These are phyloP conservation scores for Leptothorax acervorum DNA, from an alignment of 2,888 invertebrate genomes.

Conservation along the genomic window DNA sequence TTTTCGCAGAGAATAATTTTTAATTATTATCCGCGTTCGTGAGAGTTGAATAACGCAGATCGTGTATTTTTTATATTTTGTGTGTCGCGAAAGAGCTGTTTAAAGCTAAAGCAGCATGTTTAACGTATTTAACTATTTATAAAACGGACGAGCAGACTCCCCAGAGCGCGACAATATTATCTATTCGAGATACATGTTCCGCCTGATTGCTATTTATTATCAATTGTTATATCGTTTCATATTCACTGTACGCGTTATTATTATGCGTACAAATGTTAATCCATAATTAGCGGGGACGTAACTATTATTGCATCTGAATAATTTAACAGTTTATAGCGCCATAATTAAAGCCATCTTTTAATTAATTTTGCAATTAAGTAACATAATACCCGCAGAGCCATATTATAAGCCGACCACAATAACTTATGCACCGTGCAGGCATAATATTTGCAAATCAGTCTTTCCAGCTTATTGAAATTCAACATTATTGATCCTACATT, in stretches of 20 bases:
- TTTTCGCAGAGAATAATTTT: conserved; percentile 13
- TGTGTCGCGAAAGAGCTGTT: neutral
- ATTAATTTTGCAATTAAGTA: conserved; percentile 52
- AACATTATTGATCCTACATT: conserved; percentile 1
- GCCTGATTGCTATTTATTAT: conserved; percentile 46
- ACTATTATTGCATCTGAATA: conserved; percentile 39
- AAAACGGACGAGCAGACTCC: neutral
- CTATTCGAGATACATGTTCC: conserved; percentile 10
- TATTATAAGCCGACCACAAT: conserved; percentile 16
- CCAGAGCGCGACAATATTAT: conserved; percentile 29
- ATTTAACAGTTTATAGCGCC: conserved; percentile 41
- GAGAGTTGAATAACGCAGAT: conserved; percentile 4
- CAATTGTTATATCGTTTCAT: conserved; percentile 27
- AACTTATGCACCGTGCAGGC: conserved; percentile 4
- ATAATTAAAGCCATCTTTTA: conserved; percentile 49
- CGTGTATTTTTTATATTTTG: neutral
- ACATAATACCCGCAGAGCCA: conserved; percentile 9
- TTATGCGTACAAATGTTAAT: conserved; percentile 49
- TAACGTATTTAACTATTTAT: conserved; percentile 40
- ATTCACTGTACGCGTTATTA: conserved; percentile 35
- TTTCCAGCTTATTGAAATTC: conserved; percentile 33
- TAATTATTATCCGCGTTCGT: conserved; percentile 8
- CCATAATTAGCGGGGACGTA: conserved; percentile 33
- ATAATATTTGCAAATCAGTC: conserved; percentile 31
- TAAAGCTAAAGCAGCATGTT: neutral